Evolutionary conservation across 2,113 vertebrate species (phyloP), one percentile per base, ranked within the genome.

Genomic region (Verasper variegatus): DNA sequence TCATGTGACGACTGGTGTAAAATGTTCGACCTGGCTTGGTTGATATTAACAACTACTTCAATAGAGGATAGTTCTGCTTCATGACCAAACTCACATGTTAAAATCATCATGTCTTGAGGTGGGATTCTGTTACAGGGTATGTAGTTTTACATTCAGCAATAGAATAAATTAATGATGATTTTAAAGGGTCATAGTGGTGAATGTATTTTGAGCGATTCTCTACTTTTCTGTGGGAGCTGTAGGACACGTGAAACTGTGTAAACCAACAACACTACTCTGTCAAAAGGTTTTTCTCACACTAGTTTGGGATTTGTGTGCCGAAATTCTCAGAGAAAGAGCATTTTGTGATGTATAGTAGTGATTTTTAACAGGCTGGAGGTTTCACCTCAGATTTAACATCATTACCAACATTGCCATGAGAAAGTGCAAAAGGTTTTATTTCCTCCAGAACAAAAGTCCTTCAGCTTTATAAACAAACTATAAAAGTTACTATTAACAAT

Each of bases 391-490:
- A 77, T 54, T 76, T 42, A 11, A 11, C 57, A 70, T 14, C 64
- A 68, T 70, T 72, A 42, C 40, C 40, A 78, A 70, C 63, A 64
- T 61, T 23, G 45, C 63, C 68, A 71, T 72, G 14, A 54, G 74
- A 24, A 67, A 37, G 15, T 74, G 26, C 63, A 2, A 51, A 51
- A 68, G 11, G 15, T 74, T 65, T 76, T 59, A 23, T 73, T 66
- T 79, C 35, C 35, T 72, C 49, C 71, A 86, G 73, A 83, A 76
- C 76, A 77, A 84, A 81, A 74, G 77, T 62, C 82, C 62, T 78
- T 86, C 68, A 82, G 71, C 81, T 87, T 91, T 84, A 78, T 73
- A 74, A 88, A 85, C 56, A 88, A 88, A 86, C 45, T 86, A 81
- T 88, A 90, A 81, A 85, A 71, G 67, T 86, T 88, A 83, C 47